Base-by-base conservation (phyloP, 2,888 invertebrate species). In the Carpatolechia fugitivella region DNA sequence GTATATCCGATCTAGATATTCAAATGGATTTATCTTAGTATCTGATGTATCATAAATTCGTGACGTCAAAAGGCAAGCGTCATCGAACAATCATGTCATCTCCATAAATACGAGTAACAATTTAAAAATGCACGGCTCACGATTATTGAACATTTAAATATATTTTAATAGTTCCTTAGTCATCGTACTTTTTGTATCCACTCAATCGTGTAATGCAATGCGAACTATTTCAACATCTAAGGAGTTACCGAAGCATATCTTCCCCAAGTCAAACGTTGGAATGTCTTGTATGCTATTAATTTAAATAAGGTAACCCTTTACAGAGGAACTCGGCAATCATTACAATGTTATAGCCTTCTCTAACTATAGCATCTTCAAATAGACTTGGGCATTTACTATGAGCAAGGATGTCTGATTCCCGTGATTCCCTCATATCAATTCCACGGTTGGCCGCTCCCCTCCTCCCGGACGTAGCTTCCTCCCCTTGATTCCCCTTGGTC, bases 1-100 rank as follows among this genome's bases (percentile, higher is more conserved):
- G 60, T 62, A 73, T 74, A 76, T 79, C 74, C 78, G 82, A 82
- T 81, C 79, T 69, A 80, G 77, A 76, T 78, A 79, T 76, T 76
- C 69, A 76, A 78, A 82, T 81, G 64, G 62, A 62, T 66, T 72
- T 69, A 73, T 68, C 60, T 61, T 59, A 58, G 60, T 60, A 60
- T 58, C 68, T 66, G 65, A 55, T 65, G 69, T 62, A 71, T 70
- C 69, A 65, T 66, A 65, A 70, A 65, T 60, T 68, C 63, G 63
- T 64, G 67, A 68, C 68, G 65, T 63, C 66, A 66, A 66, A 65
- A 57, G 56, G 61, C 64, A 60, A 59, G 57, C 58, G 59, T 64
- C 66, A 60, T 59, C 35, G 7, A 7, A 10, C 6, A n/a, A n/a
- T 36, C 6, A 36, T 13, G 38, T 50, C 50, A 50, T 38, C 10